A percentile compares a stretch with the other conserved stretches of the same genome.
phyloP scores from a whole-genome alignment of 2,888 invertebrate species.

The Amiota minor region DNA sequence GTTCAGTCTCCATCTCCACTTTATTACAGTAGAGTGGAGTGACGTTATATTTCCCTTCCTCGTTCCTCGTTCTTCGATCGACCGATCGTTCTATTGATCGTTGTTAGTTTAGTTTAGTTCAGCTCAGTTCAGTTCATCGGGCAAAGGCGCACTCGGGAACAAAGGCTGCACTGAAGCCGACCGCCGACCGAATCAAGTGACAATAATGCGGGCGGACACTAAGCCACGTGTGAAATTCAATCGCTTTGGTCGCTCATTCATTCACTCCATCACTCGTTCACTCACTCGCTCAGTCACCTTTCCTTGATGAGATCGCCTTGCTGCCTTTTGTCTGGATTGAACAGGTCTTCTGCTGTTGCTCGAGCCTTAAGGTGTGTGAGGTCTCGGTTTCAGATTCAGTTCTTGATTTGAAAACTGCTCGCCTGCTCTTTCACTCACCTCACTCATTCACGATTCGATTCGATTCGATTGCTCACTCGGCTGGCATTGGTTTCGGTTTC shows the following conservation, averaged over 20 bases:
- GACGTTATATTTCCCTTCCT: neutral
- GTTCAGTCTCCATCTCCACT: neutral
- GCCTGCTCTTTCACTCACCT: neutral
- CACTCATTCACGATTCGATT: neutral
- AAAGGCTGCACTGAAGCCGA: constrained; percentile 30
- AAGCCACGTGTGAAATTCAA: constrained; percentile 71
- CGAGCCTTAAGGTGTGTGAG: constrained; percentile 45
- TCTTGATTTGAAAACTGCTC: constrained; percentile 1
- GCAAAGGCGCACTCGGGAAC: neutral
- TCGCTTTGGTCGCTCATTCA: constrained; percentile 44
- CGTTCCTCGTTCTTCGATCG: neutral
- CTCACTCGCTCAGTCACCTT: constrained; percentile 45
- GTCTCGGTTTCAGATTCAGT: constrained; percentile 39
- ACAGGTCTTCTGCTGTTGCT: neutral
- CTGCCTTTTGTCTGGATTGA: neutral
- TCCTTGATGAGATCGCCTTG: constrained; percentile 48
- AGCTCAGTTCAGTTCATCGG: neutral
- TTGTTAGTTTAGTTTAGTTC: neutral
- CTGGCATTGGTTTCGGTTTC: constrained; percentile 61
- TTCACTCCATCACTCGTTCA: constrained; percentile 10
- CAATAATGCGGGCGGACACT: constrained; percentile 69
- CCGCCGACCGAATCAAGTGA: constrained; percentile 56
- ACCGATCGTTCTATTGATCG: neutral
- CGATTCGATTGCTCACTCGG: constrained; percentile 43
- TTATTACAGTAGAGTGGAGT: too few species aligned